Evolutionary conservation across 2,888 invertebrate genomes (phyloP), one percentile per base, ranked within the genome.

Genomic region (Ceramica pisi): DNA sequence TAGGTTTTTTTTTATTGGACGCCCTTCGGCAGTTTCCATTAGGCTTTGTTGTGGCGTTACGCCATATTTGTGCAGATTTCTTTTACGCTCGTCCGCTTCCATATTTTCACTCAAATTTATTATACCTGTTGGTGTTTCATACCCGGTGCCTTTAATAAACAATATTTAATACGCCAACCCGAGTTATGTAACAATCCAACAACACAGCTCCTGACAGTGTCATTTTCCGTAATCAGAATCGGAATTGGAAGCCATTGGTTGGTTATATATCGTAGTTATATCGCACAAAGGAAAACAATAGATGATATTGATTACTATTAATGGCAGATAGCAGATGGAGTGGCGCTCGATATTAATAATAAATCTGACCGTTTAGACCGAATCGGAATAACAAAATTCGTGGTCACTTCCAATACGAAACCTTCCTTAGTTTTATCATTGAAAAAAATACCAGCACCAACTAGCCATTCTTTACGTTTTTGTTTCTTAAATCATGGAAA

Each of bases 341-440:
- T 56, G 50, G 70, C 66, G 56, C 65, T 70, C 41, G 67, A 72
- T 80, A 73, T 82, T 82, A 69, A 81, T 75, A 82, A 31, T 31
- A 31, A 31, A 78, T 59, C 61, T 65, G 73, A 51, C 69, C 53
- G 65, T 55, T 72, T 50, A 65, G n/a, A 23, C 50, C 38, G 44
- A 67, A 57, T 46, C 46, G 10, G 8, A 16, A 63, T 68, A 38
- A 62, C 41, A 35, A 50, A 71, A 21, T 35, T 71, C 14, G 12
- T 35, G 19, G 26, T 46, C 51, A 51, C 57, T 62, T 57, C 62
- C 12, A 59, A 50, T 53, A 41, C 9, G 21, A 26, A n/a, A 35
- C 1, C 16, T 35, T 61, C 2, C 53, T 71, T 71, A 51, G 19
- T 55, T 26, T 1, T 46, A 46, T 46, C 46, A 8, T 46, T 19